Percentiles rank a stretch among this genome's conserved stretches.
phyloP scores from a whole-genome alignment of 1,140 invertebrate species.

The Neuroterus valhalla region DNA sequence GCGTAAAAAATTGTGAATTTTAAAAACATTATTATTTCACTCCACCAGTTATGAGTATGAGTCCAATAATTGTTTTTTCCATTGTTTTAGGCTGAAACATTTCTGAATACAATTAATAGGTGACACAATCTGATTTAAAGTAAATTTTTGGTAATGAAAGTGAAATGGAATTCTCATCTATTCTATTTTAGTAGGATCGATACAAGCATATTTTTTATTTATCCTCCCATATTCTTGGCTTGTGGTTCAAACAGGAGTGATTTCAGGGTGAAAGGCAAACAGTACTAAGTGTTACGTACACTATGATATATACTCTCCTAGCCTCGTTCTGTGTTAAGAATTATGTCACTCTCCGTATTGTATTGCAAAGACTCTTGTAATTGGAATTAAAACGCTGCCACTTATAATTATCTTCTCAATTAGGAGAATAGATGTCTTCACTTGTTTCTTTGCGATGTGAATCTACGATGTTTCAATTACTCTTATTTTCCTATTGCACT shows the following conservation, averaged over 20 bases:
- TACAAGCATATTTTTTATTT: neutral
- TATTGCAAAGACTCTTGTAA: neutral
- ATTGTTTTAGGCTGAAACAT: slow-evolving; percentile 41
- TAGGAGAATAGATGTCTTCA: too few species aligned
- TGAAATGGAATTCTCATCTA: neutral
- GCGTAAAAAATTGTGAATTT: neutral
- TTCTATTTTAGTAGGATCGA: neutral
- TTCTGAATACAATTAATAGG: slow-evolving; percentile 30
- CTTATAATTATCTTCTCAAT: too few species aligned
- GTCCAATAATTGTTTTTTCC: too few species aligned
- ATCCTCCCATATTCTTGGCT: neutral
- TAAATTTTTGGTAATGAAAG: neutral
- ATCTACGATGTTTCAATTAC: too few species aligned
- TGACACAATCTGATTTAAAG: too few species aligned
- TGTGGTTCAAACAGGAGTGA: neutral
- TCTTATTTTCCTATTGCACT: too few species aligned
- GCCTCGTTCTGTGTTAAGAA: neutral
- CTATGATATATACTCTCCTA: neutral
- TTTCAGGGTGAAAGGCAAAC: slow-evolving; percentile 3
- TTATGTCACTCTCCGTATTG: neutral
- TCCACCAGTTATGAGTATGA: too few species aligned
- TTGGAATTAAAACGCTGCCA: neutral
- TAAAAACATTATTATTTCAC: too few species aligned
- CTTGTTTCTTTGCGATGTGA: too few species aligned
- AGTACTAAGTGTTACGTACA: neutral